phyloP scores from a whole-genome alignment of 2,113 vertebrate species.

The Urocitellus parryii region DNA sequence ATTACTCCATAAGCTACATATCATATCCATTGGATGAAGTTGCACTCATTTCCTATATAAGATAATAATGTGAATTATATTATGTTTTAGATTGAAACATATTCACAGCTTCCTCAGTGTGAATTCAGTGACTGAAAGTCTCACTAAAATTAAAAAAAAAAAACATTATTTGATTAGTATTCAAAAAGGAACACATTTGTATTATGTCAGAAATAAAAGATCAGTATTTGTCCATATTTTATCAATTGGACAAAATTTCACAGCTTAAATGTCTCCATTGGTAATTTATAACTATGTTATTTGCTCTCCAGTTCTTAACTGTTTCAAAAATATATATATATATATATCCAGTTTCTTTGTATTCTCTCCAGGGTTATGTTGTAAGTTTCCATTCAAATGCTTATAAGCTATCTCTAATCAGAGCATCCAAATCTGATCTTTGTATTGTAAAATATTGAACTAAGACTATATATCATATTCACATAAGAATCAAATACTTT shows the following conservation, averaged over 20 bases:
- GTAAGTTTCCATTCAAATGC: not conserved
- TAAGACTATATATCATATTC: not conserved
- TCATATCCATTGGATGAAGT: not conserved
- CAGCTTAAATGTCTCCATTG: not conserved
- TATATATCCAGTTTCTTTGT: not conserved
- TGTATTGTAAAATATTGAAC: not conserved
- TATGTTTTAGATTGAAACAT: not conserved
- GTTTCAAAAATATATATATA: not conserved
- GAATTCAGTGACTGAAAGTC: not conserved
- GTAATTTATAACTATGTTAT: not conserved
- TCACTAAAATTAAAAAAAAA: not conserved
- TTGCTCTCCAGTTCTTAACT: not conserved
- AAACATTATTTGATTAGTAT: not conserved
- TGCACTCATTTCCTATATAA: conserved; percentile 29
- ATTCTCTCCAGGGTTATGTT: not conserved
- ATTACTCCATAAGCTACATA: not conserved
- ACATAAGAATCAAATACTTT: not conserved
- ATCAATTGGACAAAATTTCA: not conserved
- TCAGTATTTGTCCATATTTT: not conserved
- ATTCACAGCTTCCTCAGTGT: not conserved
- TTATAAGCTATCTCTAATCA: not conserved
- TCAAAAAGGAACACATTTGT: conserved; percentile 30
- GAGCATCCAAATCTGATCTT: not conserved
- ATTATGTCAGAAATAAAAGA: not conserved
- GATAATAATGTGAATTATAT: not conserved